Evolutionary conservation across 2,113 vertebrate species (phyloP).

Genomic region (Apteryx owenii): DNA sequence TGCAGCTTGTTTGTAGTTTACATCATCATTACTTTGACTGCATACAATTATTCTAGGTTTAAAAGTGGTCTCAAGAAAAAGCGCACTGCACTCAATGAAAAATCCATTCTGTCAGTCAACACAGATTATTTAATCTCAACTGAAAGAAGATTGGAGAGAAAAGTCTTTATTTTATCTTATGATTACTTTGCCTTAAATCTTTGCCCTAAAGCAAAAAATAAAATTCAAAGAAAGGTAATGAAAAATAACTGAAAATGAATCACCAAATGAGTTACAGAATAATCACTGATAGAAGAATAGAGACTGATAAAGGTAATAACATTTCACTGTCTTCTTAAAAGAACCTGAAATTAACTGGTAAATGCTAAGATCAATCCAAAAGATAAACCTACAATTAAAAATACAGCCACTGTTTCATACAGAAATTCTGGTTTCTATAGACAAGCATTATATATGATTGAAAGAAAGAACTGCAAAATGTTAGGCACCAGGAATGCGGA

Average conservation of each 20-base stretch:
- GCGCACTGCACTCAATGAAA: neutral
- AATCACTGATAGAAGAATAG: constrained; percentile 22
- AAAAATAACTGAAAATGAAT: constrained; percentile 43
- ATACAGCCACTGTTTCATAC: neutral
- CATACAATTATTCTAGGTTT: neutral
- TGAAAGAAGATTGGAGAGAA: constrained; percentile 10
- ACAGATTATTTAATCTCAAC: constrained; percentile 14
- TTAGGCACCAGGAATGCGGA: neutral
- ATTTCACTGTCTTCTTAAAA: constrained; percentile 11
- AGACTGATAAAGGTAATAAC: constrained; percentile 34
- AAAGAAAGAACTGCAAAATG: constrained; percentile 17
- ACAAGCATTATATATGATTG: neutral
- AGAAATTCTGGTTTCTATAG: constrained; percentile 3
- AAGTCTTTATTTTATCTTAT: constrained; percentile 38
- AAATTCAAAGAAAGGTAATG: neutral
- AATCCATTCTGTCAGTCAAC: neutral
- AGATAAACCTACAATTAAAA: constrained; percentile 1
- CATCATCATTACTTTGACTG: neutral
- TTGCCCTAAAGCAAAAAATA: neutral
- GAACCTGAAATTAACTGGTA: constrained; percentile 45
- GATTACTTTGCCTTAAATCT: constrained; percentile 23
- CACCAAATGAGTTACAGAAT: neutral
- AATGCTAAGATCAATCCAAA: constrained; percentile 5
- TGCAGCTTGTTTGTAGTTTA: neutral
- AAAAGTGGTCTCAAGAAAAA: neutral